Evolutionary conservation across 2,113 vertebrate species (phyloP).

Genomic region (Chloebia gouldiae): DNA sequence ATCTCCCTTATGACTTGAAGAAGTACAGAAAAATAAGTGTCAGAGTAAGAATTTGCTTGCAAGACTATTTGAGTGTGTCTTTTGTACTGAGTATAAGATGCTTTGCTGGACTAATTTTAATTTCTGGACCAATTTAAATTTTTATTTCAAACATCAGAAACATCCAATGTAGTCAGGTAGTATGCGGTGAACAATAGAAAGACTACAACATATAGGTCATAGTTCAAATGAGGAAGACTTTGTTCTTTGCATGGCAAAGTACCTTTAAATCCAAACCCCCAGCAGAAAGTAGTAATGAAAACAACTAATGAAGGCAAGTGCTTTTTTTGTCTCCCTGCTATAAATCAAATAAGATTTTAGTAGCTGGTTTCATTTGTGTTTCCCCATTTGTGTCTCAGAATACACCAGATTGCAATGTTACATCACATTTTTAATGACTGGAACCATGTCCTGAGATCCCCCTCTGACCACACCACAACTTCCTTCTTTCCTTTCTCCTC

Average conservation of each 20-base stretch:
- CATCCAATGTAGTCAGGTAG: background rate
- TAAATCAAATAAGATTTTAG: slow-evolving; percentile 3
- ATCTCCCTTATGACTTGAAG: slow-evolving; percentile 46
- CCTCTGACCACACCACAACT: slow-evolving; percentile 30
- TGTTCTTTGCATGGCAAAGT: background rate
- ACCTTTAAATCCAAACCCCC: background rate
- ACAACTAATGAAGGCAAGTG: background rate
- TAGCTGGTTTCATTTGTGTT: background rate
- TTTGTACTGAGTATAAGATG: background rate
- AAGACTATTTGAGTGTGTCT: background rate
- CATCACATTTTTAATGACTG: slow-evolving; percentile 49
- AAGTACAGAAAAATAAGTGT: slow-evolving; percentile 27
- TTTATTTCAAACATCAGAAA: background rate
- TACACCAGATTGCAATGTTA: slow-evolving; percentile 45
- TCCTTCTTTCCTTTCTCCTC: slow-evolving; percentile 26
- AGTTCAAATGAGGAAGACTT: background rate
- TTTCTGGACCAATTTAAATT: background rate
- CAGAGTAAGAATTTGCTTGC: background rate
- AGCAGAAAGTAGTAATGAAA: background rate
- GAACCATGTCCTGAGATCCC: slow-evolving; percentile 57
- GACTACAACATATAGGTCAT: background rate
- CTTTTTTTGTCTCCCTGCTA: background rate
- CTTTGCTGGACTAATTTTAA: background rate
- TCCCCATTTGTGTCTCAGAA: slow-evolving; percentile 45
- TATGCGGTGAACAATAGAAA: background rate